Percentiles rank a stretch among this genome's conserved stretches.
Conservation (phyloP, 2,888 invertebrate species). For the Himalopsyche japonica region DNA sequence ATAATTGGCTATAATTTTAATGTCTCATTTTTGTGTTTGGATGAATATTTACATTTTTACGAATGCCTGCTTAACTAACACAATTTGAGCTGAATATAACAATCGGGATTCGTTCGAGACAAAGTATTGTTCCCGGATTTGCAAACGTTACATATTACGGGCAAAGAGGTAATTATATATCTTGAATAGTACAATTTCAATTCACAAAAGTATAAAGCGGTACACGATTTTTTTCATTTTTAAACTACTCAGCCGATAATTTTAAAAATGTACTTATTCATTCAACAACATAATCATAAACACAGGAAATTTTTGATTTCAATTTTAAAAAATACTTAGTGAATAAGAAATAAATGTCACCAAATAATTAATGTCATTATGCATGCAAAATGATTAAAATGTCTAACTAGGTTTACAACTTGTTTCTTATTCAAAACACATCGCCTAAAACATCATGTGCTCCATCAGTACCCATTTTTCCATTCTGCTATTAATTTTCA, state of each 20-base stretch:
- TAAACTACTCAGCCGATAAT: background rate
- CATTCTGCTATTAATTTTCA: conserved; percentile 6
- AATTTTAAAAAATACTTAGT: background rate
- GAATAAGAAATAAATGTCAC: conserved; percentile 4
- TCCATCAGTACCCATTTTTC: conserved; percentile 25
- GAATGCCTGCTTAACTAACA: conserved; percentile 16
- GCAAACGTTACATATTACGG: background rate
- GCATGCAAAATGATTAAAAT: conserved; percentile 25
- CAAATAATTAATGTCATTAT: background rate
- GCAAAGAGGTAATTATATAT: too few species aligned
- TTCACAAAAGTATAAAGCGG: too few species aligned
- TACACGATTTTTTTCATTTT: too few species aligned
- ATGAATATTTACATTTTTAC: conserved; percentile 27
- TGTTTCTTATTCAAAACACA: conserved; percentile 29
- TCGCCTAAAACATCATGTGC: conserved; percentile 35
- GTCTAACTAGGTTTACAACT: conserved; percentile 24
- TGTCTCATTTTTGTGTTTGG: background rate
- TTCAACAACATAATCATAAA: conserved; percentile 13
- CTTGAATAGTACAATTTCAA: too few species aligned
- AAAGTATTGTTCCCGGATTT: background rate
- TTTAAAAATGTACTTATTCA: conserved; percentile 29
- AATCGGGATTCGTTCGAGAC: background rate
- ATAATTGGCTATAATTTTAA: background rate
- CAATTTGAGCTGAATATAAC: conserved; percentile 24
- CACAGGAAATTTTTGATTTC: background rate